Percentiles rank a stretch among this genome's conserved stretches.
These are phyloP conservation scores for Microcebus griseorufus DNA, from an alignment of 2,113 vertebrate genomes.

Conservation along the genomic window DNA sequence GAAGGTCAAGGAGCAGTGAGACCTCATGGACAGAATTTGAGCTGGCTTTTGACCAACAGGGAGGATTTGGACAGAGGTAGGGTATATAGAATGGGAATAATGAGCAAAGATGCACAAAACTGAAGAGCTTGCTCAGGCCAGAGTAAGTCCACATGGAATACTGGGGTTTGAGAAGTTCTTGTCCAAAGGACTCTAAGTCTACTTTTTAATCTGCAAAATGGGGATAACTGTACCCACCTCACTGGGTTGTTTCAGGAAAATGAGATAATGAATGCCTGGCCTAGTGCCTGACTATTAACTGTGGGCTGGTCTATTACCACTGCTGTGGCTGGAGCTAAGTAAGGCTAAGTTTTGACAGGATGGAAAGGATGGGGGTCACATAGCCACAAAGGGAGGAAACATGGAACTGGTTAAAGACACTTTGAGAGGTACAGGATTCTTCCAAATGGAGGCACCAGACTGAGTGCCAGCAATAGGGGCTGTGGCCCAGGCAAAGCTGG, in stretches of 20 bases:
- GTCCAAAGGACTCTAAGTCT: neutral
- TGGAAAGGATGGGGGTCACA: neutral
- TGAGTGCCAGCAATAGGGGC: neutral
- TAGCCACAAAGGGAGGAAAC: neutral
- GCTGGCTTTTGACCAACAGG: neutral
- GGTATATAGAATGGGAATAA: neutral
- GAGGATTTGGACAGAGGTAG: neutral
- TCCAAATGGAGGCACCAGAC: neutral
- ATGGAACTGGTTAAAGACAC: neutral
- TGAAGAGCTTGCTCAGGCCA: neutral
- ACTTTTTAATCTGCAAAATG: neutral
- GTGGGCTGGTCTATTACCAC: neutral
- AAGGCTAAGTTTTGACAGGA: neutral
- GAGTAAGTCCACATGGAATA: neutral
- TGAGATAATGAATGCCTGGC: neutral
- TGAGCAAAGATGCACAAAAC: neutral
- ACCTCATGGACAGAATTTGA: neutral
- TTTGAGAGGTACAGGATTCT: neutral
- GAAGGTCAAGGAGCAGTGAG: constrained; percentile 8
- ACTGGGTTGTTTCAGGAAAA: neutral
- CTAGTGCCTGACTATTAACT: neutral
- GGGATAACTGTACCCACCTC: neutral
- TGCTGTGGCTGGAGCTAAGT: neutral
- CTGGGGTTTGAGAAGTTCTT: neutral
- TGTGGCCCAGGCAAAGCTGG: neutral